Evolutionary conservation across 1,140 invertebrate species (phyloP), one percentile per base, ranked within the genome.

Genomic region (Asobara japonica): DNA sequence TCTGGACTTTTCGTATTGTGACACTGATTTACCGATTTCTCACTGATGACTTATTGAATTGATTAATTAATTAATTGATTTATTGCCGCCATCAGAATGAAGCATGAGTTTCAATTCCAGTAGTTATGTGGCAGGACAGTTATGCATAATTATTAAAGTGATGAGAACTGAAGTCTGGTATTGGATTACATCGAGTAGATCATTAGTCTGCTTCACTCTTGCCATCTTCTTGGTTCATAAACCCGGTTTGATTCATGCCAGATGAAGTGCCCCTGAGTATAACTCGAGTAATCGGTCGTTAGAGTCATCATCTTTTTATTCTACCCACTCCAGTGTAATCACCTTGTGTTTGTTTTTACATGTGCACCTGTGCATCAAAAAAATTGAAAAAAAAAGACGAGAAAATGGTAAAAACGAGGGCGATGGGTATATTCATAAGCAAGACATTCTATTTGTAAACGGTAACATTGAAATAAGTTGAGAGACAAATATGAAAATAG

Each of bases 271-370:
- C 36, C 2, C 36, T 38, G 36, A 38, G 10, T 38, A 38, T 38
- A 38, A 41, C 45, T 68, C 65, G 45, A 51, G 65, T 48, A 68
- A 68, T 68, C 13, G 65, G 25, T 68, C 65, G 65, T 68, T 68
- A 68, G 41, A 56, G 20, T 36, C 16, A 22, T 30, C 45, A 16
- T 45, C 29, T 29, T 67, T 67, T 29, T 31, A 65, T 65, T 65
- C 36, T 38, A n/a, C 16, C 27, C 18, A 16, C 51, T 33, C 6
- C 27, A 36, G 13, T 31, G 18, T 33, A 36, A 65, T 45, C n/a
- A 16, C 41, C 13, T 45, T 5, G n/a, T 45, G n/a, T 45, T 45
- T 45, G 13, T 16, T 45, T 45, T 16, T 16, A 45, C n/a, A 45
- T 16, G 41, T 13, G 36, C 36, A 38, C 36, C 36, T 38, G 36